These are phyloP conservation scores for Cottoperca gobio DNA, from an alignment of 2,797 vertebrate species.

Conservation along the genomic window DNA sequence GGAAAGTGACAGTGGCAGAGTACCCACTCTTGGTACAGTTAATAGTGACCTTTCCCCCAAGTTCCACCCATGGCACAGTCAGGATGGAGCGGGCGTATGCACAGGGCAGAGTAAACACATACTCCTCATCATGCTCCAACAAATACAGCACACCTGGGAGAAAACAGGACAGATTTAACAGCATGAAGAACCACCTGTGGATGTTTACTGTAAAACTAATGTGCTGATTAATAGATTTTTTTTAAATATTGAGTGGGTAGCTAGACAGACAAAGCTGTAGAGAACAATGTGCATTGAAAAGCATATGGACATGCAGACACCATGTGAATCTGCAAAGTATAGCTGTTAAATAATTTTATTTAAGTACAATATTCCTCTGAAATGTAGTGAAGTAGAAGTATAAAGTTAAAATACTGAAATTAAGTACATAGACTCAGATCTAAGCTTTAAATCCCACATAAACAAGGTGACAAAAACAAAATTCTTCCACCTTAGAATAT, in stretches of 20 bases:
- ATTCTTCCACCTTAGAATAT: too few relatives aligned
- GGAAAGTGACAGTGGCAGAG: conserved; percentile 89
- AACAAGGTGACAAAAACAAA: too few relatives aligned
- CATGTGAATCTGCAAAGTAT: neutral
- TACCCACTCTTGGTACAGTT: conserved; percentile 90
- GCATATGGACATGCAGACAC: too few relatives aligned
- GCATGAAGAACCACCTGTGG: neutral
- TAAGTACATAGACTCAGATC: too few relatives aligned
- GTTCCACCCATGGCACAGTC: conserved; percentile 93
- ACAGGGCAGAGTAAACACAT: conserved; percentile 93
- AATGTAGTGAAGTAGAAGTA: neutral
- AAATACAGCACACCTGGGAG: conserved; percentile 87
- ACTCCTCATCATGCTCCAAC: conserved; percentile 90
- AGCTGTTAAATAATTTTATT: neutral
- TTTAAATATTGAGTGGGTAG: neutral
- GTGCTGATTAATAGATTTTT: neutral
- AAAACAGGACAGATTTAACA: neutral
- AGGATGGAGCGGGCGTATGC: conserved; percentile 94
- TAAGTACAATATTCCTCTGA: neutral
- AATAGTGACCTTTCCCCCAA: conserved; percentile 92
- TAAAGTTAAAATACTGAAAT: neutral
- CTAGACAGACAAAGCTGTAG: neutral
- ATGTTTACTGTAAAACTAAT: neutral
- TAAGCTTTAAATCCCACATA: too few relatives aligned
- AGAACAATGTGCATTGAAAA: too few relatives aligned